These are phyloP conservation scores for Decapterus maruadsi DNA, from an alignment of 2,797 vertebrate genomes.

Conservation along the genomic window DNA sequence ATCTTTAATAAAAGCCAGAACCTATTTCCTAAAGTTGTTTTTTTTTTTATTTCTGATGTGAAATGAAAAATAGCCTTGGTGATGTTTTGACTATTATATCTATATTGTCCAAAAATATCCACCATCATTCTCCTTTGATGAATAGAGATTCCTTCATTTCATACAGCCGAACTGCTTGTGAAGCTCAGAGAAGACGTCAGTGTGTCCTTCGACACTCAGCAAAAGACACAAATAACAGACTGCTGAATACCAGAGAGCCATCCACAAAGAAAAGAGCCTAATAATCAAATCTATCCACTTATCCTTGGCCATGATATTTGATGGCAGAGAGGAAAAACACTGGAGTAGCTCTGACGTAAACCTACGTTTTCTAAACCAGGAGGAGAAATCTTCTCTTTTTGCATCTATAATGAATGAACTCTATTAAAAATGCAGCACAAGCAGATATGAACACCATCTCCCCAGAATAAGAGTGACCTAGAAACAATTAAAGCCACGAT, in stretches of 20 bases:
- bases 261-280: constrained; percentile 24
- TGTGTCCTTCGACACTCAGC: neutral
- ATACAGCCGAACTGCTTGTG: constrained; percentile 18
- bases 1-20: too few species aligned
- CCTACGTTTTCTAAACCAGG: constrained; percentile 31
- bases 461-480: constrained; percentile 58
- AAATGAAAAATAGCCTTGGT: neutral
- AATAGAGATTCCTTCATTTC: constrained; percentile 25
- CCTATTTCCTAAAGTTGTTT: too few species aligned
- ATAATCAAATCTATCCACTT: constrained; percentile 42
- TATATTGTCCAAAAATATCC: neutral
- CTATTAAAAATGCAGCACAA: constrained; percentile 72
- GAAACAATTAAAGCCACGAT: constrained; percentile 64
- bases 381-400: constrained; percentile 23
- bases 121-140: constrained; percentile 7
- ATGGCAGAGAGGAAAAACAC: constrained; percentile 32
- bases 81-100: neutral
- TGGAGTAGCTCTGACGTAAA: constrained; percentile 23
- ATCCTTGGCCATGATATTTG: constrained; percentile 3
- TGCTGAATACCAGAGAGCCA: constrained; percentile 22
- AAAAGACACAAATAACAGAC: constrained; percentile 15
- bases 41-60: neutral
- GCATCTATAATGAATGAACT: constrained; percentile 68
- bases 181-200: neutral
- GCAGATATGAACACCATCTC: constrained; percentile 47